Conservation (phyloP, 2,888 invertebrate genomes). For the Protodeltote pygarga region DNA sequence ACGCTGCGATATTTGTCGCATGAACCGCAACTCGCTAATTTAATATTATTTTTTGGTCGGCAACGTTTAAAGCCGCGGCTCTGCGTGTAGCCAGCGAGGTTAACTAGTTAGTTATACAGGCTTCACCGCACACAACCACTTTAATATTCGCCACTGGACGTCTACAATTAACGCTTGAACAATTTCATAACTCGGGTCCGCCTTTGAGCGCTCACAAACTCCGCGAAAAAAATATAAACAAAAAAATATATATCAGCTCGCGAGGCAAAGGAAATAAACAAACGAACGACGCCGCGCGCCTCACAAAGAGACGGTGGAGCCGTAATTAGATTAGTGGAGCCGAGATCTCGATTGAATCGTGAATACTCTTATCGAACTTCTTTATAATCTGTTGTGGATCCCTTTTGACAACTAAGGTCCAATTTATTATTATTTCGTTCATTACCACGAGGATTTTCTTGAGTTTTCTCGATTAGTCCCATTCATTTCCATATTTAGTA, state of each 20-base stretch:
- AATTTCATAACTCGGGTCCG: conserved; percentile 83
- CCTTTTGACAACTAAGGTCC: conserved; percentile 55
- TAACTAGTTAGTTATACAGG: conserved; percentile 77
- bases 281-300: conserved; percentile 54
- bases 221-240: conserved; percentile 62
- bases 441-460: conserved; percentile 37
- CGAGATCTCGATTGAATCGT: conserved; percentile 62
- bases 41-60: conserved; percentile 72
- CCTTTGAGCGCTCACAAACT: conserved; percentile 77
- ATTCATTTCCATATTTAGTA: conserved; percentile 43
- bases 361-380: conserved; percentile 61
- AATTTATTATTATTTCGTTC: conserved; percentile 51
- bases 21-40: conserved; percentile 64
- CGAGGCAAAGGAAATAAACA: conserved; percentile 70
- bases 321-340: conserved; percentile 80
- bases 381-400: conserved; percentile 59
- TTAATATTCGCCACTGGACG: conserved; percentile 85
- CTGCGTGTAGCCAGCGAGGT: conserved; percentile 66
- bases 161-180: conserved; percentile 85
- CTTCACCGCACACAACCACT: conserved; percentile 67
- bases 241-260: conserved; percentile 73
- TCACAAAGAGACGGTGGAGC: conserved; percentile 66
- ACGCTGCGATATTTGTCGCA: conserved; percentile 51
- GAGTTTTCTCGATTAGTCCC: conserved; percentile 28
- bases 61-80: conserved; percentile 60